Evolutionary conservation across 2,113 vertebrate genomes (phyloP).

Genomic region (Chaetodon auriga): DNA sequence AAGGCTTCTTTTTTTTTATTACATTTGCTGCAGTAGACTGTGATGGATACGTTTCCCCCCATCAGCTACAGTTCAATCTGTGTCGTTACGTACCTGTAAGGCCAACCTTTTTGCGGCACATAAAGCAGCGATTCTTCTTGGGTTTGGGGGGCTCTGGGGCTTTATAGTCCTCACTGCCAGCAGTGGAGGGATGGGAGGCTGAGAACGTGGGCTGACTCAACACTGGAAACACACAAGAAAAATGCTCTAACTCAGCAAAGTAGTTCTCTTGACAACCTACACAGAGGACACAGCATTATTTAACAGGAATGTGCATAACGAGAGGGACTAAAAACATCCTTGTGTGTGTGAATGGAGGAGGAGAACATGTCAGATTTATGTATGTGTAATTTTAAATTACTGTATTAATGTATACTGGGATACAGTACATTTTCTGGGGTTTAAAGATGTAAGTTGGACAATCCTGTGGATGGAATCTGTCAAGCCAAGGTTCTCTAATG

Average conservation of each 20-base stretch:
- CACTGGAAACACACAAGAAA: conserved; percentile 51
- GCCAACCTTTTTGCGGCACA: conserved; percentile 91
- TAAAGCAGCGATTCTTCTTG: conserved; percentile 91
- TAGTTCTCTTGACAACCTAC: neutral
- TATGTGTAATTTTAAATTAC: neutral
- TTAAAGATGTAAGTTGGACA: neutral
- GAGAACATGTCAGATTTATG: neutral
- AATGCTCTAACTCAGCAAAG: neutral
- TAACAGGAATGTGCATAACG: too few species aligned
- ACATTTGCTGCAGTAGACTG: neutral
- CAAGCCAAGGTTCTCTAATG: neutral
- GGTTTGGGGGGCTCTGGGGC: conserved; percentile 79
- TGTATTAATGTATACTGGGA: neutral
- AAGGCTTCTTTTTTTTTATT: too few species aligned
- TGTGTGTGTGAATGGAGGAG: neutral
- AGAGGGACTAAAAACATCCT: neutral
- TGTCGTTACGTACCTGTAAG: conserved; percentile 85
- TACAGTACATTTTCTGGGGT: neutral
- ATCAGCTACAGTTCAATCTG: neutral
- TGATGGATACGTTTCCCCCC: neutral
- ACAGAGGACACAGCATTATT: neutral
- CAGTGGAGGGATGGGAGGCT: conserved; percentile 55
- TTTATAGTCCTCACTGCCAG: conserved; percentile 77
- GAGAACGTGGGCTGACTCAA: conserved; percentile 74
- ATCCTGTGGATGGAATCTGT: neutral